Evolutionary conservation across 2,797 vertebrate genomes (phyloP), one percentile per base, ranked within the genome.

Genomic region (Diglossa cyanea): DNA sequence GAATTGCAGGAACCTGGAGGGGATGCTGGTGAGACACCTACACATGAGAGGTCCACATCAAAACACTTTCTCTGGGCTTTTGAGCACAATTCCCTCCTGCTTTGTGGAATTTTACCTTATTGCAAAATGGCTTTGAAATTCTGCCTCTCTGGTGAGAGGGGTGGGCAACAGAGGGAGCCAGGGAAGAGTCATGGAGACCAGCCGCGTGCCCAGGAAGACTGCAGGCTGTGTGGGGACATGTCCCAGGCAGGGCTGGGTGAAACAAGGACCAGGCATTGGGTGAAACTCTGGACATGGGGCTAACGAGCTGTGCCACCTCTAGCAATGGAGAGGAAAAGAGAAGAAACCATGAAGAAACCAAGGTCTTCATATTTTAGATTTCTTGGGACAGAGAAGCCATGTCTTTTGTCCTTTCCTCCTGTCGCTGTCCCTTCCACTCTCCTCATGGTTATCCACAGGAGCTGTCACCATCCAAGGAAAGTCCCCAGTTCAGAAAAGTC

Each of bases 401-500:
- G n/a, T 39, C 39, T 30, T 80, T 24, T 0, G 1, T 65, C 28
- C 35, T 62, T 42, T 50, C 45, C 7, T 40, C 62, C 11, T n/a
- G 3, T 25, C 0, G 0, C 35, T 1, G 2, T 17, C 17, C n/a
- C 31, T 66, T 88, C 40, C 3, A 4, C 23, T 73, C 37, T 73
- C 26, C n/a, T 85, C 16, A 15, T 6, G 7, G 24, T 31, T 78
- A 39, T 51, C 73, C 42, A 18, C 26, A 48, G 48, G 33, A 66
- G 55, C 24, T 74, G 60, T 39, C 30, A 39, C 57, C 7, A 1
- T 0, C 5, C 10, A 3, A 90, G 57, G 5, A 61, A 87, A 85
- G 60, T 35, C 37, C 25, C 24, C 28, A 17, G 0, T 55, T 90
- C 62, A 76, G 58, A 7, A 86, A 91, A 93, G 23, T 66, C 44